Evolutionary conservation across 2,797 vertebrate genomes (phyloP).

Genomic region (Carduelis carduelis): DNA sequence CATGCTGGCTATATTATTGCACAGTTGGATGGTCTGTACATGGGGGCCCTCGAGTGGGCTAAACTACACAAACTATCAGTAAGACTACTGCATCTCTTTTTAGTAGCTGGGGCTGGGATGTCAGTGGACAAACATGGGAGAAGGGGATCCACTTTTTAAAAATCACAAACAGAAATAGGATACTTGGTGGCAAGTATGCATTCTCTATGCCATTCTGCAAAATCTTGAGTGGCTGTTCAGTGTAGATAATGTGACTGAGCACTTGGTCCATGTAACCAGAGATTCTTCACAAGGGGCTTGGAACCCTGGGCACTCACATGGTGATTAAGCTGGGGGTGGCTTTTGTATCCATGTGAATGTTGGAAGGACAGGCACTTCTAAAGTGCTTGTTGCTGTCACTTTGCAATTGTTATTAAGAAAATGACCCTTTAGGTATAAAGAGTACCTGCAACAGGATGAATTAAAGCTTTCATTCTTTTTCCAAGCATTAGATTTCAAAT

Average conservation of each 20-base stretch:
- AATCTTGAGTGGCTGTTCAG: not conserved
- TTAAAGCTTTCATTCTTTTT: constrained; percentile 20
- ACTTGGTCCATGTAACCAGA: rapidly evolving
- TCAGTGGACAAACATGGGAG: not conserved
- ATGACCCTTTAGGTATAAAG: not conserved
- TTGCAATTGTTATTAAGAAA: not conserved
- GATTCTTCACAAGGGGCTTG: not conserved
- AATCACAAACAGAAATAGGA: not conserved
- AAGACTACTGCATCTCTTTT: constrained; percentile 43
- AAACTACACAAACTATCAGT: constrained; percentile 78
- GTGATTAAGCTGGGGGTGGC: not conserved
- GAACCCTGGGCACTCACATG: not conserved
- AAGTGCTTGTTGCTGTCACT: not conserved
- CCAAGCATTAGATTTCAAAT: not conserved
- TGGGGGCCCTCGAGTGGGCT: constrained; percentile 83
- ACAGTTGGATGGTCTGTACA: constrained; percentile 88
- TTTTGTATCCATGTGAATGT: not conserved
- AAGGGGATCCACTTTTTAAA: not conserved
- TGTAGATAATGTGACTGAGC: not conserved
- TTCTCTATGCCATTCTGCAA: not conserved
- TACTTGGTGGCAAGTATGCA: not conserved
- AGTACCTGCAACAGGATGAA: not conserved
- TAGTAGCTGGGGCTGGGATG: not conserved
- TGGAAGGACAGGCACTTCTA: not conserved
- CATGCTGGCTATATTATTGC: constrained; percentile 83